A percentile compares a stretch with the other conserved stretches of the same genome.
Evolutionary conservation across 1,140 invertebrate genomes (phyloP).

Genomic region (Drosophila trapezifrons): DNA sequence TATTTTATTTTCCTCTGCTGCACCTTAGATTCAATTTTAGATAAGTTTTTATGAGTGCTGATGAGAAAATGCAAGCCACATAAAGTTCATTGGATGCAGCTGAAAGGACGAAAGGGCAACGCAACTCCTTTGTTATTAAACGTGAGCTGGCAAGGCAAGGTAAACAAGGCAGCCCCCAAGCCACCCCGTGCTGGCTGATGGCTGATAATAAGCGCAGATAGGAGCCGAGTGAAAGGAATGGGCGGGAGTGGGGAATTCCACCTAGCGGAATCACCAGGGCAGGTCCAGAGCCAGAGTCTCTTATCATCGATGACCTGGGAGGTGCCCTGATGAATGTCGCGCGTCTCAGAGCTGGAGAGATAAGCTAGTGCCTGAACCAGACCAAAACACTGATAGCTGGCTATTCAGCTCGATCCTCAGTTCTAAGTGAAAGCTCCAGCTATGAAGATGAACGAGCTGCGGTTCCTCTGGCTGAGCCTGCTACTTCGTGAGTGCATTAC

Average conservation of each 20-base stretch:
- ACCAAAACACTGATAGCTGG: background rate
- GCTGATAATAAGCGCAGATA: slow-evolving; percentile 68
- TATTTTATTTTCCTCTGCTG: slow-evolving; percentile 43
- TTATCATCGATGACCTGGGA: slow-evolving; percentile 68
- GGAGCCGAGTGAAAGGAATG: slow-evolving; percentile 8
- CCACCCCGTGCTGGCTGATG: slow-evolving; percentile 42
- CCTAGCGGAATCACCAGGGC: background rate
- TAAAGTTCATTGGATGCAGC: slow-evolving; percentile 51
- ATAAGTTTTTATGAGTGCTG: slow-evolving; percentile 67
- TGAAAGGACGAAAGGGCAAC: slow-evolving; percentile 31
- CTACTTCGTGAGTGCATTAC: background rate
- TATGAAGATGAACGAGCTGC: slow-evolving; percentile 22
- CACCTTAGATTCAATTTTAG: slow-evolving; percentile 78
- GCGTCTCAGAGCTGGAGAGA: background rate
- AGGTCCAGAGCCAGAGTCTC: slow-evolving; percentile 4
- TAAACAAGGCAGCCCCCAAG: slow-evolving; percentile 50
- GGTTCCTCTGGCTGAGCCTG: background rate
- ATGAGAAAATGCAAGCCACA: slow-evolving; percentile 72
- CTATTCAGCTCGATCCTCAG: slow-evolving; percentile 11
- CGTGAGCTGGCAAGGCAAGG: slow-evolving; percentile 45
- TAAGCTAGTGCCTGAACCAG: background rate
- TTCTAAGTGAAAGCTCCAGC: background rate
- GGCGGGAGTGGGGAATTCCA: slow-evolving; percentile 29
- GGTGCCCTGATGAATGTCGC: background rate
- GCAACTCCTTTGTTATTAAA: slow-evolving; percentile 58